Conservation (phyloP, 2,797 vertebrate species). For the Scyliorhinus canicula region DNA sequence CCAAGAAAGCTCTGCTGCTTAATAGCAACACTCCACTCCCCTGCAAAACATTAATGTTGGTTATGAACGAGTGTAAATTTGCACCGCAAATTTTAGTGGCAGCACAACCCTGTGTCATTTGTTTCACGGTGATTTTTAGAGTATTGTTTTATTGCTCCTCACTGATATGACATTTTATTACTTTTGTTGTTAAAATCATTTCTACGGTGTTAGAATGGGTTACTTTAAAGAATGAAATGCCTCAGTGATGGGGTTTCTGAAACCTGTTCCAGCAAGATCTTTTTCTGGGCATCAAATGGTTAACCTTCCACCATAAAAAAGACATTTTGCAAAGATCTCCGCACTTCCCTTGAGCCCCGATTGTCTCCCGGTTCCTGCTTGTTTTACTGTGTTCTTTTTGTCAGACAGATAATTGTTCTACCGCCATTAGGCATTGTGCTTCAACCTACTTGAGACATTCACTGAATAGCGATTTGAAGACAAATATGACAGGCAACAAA, state of each 20-base stretch:
- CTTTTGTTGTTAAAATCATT: background rate
- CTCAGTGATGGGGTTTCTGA: background rate
- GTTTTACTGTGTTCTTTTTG: background rate
- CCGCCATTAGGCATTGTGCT: background rate
- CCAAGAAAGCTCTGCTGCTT: too few relatives aligned
- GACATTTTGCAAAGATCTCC: background rate
- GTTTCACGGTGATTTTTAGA: background rate
- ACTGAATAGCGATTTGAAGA: background rate
- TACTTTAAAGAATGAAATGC: background rate
- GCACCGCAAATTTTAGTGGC: background rate
- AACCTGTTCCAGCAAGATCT: background rate
- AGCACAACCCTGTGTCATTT: background rate
- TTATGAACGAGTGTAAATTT: background rate
- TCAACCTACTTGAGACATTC: background rate
- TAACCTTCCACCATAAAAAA: background rate
- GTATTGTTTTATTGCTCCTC: background rate
- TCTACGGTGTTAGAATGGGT: background rate
- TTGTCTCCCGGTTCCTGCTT: background rate
- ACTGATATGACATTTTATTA: background rate
- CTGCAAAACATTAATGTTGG: background rate
- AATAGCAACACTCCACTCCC: background rate
- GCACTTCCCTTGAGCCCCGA: background rate
- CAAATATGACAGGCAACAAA: background rate
- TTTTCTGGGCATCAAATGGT: background rate
- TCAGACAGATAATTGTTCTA: background rate